phyloP scores from a whole-genome alignment of 2,113 vertebrate genomes.

The Pterocles gutturalis region DNA sequence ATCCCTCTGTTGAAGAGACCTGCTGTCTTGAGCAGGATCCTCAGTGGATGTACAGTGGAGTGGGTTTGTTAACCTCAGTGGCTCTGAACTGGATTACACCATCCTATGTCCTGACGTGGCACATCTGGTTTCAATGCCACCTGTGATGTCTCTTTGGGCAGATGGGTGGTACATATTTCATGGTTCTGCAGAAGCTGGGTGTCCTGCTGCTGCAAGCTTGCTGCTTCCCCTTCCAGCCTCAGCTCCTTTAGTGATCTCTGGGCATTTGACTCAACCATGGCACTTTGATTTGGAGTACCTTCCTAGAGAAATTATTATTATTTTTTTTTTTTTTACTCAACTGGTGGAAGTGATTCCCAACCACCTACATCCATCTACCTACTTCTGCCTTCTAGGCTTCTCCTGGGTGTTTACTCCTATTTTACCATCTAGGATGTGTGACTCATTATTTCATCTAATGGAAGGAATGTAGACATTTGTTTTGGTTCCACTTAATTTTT shows the following conservation, averaged over 20 bases:
- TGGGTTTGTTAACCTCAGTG: background rate
- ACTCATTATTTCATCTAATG: background rate
- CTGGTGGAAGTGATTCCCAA: background rate
- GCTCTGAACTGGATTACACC: background rate
- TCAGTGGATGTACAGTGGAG: fast-evolving
- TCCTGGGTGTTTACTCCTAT: background rate
- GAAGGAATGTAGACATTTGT: background rate
- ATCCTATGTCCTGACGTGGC: background rate
- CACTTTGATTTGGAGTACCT: background rate
- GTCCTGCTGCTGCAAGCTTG: background rate
- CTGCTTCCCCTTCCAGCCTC: background rate
- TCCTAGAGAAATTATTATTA: background rate
- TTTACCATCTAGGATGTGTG: background rate
- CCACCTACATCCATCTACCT: background rate
- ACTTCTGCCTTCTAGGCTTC: background rate
- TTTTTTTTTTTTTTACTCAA: background rate
- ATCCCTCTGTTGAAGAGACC: background rate
- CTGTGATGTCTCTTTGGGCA: background rate
- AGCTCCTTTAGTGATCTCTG: background rate
- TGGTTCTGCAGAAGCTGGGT: background rate
- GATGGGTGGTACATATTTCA: background rate
- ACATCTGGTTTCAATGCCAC: background rate
- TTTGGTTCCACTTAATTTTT: background rate
- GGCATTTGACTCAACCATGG: background rate
- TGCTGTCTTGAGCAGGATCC: background rate